Base-by-base conservation (phyloP, 2,797 vertebrate species). In the Zalophus californianus region DNA sequence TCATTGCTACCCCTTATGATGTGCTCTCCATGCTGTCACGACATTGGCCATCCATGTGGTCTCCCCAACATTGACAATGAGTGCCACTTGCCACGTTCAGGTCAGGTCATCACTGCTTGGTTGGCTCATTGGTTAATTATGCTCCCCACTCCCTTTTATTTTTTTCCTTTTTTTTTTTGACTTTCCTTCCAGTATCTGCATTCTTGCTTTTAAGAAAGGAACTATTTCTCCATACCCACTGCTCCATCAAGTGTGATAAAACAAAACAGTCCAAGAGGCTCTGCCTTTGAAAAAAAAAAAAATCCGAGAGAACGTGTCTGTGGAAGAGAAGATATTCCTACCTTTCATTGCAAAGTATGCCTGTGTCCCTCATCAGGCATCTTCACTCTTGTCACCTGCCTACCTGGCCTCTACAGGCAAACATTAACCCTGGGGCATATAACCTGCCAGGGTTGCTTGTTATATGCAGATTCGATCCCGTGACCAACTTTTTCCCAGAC, bases 211-310 rank as follows among this genome's bases (percentile, higher is more conserved):
- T 78, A 77, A 77, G 8, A 72, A 85, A 18, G 44, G 44, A 75
- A 48, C 23, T 85, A 88, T 44, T 93, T 64, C 58, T 90, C 56
- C 83, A 78, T 50, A 80, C 32, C 8, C 13, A 27, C 66, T 60
- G 56, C 56, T 92, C 60, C 50, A 89, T n/a, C 60, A 66, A 78
- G 60, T 84, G 15, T 44, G 73, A 92, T 29, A 96, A 96, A 84
- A 84, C 52, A 90, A 72, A 44, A 90, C 48, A 68, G 1, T 27
- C 16, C n/a, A 60, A 58, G n/a, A 85, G 58, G n/a, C 1, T 58
- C 58, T 78, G 66, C 56, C 41, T 92, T 54, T 20, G 20, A 48
- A 8, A 32, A 25, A 35, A 23, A n/a, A 75, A 64, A 77, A 41
- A 23, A 50, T 41, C 62, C 23, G 11, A 89, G 35, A 87, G 32